Base-by-base conservation (phyloP, 2,113 vertebrate genomes). In the Pelecanoides urinatrix region DNA sequence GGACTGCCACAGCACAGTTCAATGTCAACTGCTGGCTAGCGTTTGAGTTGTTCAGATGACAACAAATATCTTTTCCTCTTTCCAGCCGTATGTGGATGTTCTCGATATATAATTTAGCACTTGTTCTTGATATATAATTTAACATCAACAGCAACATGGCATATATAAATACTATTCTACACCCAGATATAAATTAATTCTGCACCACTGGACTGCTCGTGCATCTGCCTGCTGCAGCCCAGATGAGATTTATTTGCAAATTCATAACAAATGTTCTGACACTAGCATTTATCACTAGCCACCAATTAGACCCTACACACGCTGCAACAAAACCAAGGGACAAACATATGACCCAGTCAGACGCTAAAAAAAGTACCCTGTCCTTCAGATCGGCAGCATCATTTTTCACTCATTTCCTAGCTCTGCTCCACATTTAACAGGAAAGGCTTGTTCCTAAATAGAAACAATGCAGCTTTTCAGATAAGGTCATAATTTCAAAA, bases 181-280 rank as follows among this genome's bases (percentile, higher is more conserved):
- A 77, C 44, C 29, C 58, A 88, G 92, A 86, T 84, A 97, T 67
- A 92, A 86, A 97, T 90, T 47, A 67, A 75, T 70, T 55, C 96
- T 71, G 67, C 34, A 14, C 55, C 87, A 74, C 75, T 53, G 78
- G 70, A 14, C 80, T 78, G 72, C 63, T 27, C n/a, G 65, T 30
- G 58, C 75, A 68, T 36, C 78, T 81, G 65, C 47, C 65, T 55
- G 45, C 65, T 86, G 78, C 74, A 75, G 84, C 72, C 63, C 71
- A 59, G 77, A 90, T 47, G 55, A 82, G 53, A 86, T 96, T 94
- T 75, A 96, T 93, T 86, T 95, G 89, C 95, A 94, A 89, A 92
- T 94, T 84, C 78, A 7, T 81, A 83, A 65, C 92, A 56, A 91
- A 87, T 27, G 56, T 29, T 66, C 91, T 86, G 94, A 93, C 97